Evolutionary conservation across 2,888 invertebrate genomes (phyloP).

Genomic region (Biston stratarius): DNA sequence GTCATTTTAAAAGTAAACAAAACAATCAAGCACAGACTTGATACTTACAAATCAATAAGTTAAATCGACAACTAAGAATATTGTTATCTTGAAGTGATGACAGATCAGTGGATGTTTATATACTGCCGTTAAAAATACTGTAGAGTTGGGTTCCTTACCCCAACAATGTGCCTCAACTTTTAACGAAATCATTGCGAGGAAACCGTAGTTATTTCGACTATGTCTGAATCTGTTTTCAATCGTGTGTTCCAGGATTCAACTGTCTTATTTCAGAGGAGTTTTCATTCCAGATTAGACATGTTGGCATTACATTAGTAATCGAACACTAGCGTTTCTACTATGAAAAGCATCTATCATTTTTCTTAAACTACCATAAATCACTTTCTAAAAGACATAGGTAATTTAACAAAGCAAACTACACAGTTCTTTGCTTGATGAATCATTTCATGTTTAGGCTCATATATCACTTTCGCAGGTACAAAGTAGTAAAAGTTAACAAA

Average conservation of each 20-base stretch:
- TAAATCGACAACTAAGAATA: no score
- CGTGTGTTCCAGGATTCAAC: no score
- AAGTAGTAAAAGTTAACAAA: conserved; percentile 30
- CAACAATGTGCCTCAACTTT: background rate
- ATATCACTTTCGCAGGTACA: conserved; percentile 32
- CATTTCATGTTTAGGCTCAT: conserved; percentile 10
- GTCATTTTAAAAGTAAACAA: background rate
- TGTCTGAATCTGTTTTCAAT: no score
- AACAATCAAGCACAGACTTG: no score
- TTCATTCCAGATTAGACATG: no score
- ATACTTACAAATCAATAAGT: no score
- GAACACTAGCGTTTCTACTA: background rate
- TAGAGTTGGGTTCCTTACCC: background rate
- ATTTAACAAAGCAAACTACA: conserved; percentile 13
- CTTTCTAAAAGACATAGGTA: conserved; percentile 18
- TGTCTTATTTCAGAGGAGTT: no score
- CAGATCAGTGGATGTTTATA: no score
- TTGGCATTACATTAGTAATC: background rate
- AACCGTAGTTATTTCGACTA: background rate
- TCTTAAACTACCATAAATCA: conserved; percentile 8
- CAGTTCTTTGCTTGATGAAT: conserved; percentile 12
- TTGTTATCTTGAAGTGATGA: no score
- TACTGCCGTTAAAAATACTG: background rate
- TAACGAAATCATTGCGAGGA: background rate
- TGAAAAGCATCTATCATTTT: background rate